These are phyloP conservation scores for Chydorus sphaericus DNA, from an alignment of 2,888 invertebrate species.

Conservation along the genomic window DNA sequence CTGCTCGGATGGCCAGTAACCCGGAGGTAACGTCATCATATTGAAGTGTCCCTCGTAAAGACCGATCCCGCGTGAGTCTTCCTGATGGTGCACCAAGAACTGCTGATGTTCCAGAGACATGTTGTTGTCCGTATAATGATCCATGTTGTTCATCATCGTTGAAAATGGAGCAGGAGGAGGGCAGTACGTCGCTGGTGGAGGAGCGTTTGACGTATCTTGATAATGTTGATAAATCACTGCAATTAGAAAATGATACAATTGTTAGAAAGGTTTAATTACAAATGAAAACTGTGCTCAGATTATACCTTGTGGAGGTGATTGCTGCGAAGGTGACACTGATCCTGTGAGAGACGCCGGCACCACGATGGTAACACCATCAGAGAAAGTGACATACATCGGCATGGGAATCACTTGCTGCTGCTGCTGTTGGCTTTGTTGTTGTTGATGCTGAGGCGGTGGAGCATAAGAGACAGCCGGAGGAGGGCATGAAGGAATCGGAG, in stretches of 20 bases:
- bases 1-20: conserved; percentile 3
- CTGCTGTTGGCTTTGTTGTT: not conserved
- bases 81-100: not conserved
- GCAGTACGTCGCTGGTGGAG: not conserved
- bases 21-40: not conserved
- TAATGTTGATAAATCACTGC: not conserved
- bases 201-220: not conserved
- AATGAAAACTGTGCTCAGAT: not conserved
- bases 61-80: not conserved
- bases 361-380: not conserved
- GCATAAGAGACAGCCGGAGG: not conserved
- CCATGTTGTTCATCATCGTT: not conserved
- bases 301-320: not conserved
- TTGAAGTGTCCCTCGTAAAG: not conserved
- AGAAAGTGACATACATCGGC: not conserved
- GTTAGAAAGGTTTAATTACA: not conserved
- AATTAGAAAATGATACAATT: not conserved
- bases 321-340: too few relatives aligned
- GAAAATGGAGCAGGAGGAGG: not conserved
- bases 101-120: not conserved
- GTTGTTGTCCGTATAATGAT: not conserved
- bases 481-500: not conserved
- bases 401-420: not conserved
- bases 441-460: not conserved
- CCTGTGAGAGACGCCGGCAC: not conserved